Percentiles rank a stretch among this genome's conserved stretches.
These are phyloP conservation scores for Picus viridis DNA, from an alignment of 2,797 vertebrate species.

Conservation along the genomic window DNA sequence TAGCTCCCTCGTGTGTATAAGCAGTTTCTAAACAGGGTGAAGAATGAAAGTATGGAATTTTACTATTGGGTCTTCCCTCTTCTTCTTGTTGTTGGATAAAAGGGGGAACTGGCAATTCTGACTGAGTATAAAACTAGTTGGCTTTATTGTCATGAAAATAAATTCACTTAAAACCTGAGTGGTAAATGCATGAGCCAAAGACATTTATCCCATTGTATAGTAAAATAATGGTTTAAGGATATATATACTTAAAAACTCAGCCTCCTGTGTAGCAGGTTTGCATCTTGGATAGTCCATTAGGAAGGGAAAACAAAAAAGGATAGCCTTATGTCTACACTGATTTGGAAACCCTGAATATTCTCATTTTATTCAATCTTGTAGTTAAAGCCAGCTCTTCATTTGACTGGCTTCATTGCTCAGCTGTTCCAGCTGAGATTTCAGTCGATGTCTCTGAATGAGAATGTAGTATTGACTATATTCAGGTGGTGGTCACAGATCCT, in stretches of 20 bases:
- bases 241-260: constrained; percentile 58
- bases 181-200: constrained; percentile 33
- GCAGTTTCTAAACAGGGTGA: constrained; percentile 52
- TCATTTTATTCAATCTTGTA: neutral
- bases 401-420: neutral
- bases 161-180: constrained; percentile 49
- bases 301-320: constrained; percentile 21
- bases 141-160: constrained; percentile 37
- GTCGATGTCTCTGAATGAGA: neutral
- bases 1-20: constrained; percentile 68
- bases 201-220: constrained; percentile 46
- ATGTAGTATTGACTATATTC: neutral
- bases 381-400: neutral
- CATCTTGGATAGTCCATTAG: constrained; percentile 47
- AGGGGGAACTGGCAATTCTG: constrained; percentile 1
- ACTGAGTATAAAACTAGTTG: constrained; percentile 33
- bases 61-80: neutral
- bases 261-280: constrained; percentile 25
- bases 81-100: neutral
- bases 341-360: neutral
- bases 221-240: constrained; percentile 49
- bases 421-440: neutral
- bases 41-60: constrained; percentile 44
- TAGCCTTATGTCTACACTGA: neutral
- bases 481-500: neutral